A percentile compares a stretch with the other conserved stretches of the same genome.
These are phyloP conservation scores for Mandrillus leucophaeus DNA, from an alignment of 2,113 vertebrate species.

Conservation along the genomic window DNA sequence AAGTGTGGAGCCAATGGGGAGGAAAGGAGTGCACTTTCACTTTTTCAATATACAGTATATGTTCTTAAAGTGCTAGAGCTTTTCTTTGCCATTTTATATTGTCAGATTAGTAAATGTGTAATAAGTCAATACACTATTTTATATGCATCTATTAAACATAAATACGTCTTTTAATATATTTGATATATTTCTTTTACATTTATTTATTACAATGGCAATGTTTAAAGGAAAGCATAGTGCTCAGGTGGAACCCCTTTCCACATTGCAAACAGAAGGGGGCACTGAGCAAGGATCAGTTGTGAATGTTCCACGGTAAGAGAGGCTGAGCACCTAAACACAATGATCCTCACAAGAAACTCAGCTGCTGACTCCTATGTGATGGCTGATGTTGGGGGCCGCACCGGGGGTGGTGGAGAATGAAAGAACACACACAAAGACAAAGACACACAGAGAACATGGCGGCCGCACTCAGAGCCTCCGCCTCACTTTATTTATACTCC, in stretches of 20 bases:
- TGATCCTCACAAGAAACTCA: not conserved
- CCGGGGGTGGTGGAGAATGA: no score
- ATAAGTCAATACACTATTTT: not conserved
- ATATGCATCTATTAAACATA: not conserved
- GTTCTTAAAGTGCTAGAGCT: not conserved
- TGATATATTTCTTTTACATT: not conserved
- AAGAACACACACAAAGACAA: no score
- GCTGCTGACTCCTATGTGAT: not conserved
- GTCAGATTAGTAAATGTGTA: not conserved
- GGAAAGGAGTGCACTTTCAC: not conserved
- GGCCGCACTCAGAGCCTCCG: no score
- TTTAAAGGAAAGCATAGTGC: not conserved
- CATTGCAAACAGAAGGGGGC: rapidly evolving
- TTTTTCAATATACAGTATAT: not conserved
- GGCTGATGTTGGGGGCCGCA: not conserved
- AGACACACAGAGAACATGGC: no score
- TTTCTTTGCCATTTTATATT: not conserved
- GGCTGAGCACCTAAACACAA: not conserved
- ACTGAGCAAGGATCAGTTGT: no score
- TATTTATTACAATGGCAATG: not conserved
- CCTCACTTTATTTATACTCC: no score
- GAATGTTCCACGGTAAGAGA: not conserved
- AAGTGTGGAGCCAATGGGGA: not conserved
- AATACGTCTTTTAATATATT: not conserved
- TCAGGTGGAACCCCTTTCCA: not conserved